phyloP scores from a whole-genome alignment of 2,797 vertebrate species.

The Nothura maculosa region DNA sequence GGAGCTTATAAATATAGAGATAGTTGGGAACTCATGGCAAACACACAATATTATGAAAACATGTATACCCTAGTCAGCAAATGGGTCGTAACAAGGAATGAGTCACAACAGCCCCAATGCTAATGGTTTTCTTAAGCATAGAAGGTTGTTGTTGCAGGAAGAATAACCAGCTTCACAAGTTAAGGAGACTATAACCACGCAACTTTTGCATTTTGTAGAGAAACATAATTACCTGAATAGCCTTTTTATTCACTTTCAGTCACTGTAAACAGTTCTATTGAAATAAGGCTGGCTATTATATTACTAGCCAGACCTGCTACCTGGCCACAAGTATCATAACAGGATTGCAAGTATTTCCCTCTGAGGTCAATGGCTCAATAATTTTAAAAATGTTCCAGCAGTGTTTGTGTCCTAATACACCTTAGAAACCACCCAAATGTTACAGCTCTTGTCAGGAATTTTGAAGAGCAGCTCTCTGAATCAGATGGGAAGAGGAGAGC shows the following conservation, averaged over 20 bases:
- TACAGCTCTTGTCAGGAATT: neutral
- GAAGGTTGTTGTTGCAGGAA: neutral
- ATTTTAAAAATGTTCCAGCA: neutral
- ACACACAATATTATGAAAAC: neutral
- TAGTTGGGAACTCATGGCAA: neutral
- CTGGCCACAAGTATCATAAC: neutral
- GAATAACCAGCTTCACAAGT: neutral
- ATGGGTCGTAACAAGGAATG: neutral
- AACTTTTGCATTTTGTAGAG: neutral
- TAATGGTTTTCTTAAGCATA: neutral
- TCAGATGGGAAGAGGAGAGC: neutral
- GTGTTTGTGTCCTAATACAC: neutral
- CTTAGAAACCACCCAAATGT: neutral
- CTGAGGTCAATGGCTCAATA: neutral
- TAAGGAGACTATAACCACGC: neutral
- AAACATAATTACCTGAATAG: neutral
- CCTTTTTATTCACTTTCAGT: neutral
- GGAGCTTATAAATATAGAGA: neutral
- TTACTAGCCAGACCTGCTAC: neutral
- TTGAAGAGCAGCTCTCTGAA: neutral
- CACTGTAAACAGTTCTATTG: accelerated
- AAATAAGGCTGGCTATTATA: neutral
- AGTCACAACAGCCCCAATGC: neutral
- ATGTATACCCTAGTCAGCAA: neutral
- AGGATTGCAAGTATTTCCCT: neutral